phyloP scores from a whole-genome alignment of 2,113 vertebrate genomes.

The Phaethon lepturus region DNA sequence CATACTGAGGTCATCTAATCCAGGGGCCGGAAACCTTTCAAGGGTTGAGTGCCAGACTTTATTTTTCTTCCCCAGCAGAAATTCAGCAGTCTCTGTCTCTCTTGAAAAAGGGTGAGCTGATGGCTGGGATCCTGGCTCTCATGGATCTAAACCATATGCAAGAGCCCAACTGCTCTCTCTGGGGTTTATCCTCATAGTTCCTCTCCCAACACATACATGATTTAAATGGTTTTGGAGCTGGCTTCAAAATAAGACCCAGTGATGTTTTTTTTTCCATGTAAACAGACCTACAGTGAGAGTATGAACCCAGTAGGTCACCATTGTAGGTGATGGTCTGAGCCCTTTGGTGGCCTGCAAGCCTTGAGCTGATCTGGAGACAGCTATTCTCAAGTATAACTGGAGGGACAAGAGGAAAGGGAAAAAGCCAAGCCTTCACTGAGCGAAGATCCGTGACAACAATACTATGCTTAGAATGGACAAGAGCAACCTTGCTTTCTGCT shows the following conservation, averaged over 20 bases:
- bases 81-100: background rate
- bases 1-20: conserved; percentile 48
- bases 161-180: background rate
- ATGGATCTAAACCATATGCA: background rate
- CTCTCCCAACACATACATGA: background rate
- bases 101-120: background rate
- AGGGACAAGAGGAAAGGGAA: background rate
- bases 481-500: background rate
- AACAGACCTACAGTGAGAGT: background rate
- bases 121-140: background rate
- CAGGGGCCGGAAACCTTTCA: conserved; percentile 13
- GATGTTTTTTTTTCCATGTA: background rate
- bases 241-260: background rate
- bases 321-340: background rate
- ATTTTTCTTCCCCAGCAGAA: conserved; percentile 27
- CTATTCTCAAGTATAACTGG: background rate
- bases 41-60: conserved; percentile 27
- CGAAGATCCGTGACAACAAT: background rate
- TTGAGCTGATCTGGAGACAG: background rate
- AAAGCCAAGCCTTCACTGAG: background rate
- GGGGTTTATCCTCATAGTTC: background rate
- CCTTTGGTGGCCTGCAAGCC: background rate
- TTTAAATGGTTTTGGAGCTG: background rate
- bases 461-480: background rate
- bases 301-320: background rate